Percentiles rank a stretch among this genome's conserved stretches.
Evolutionary conservation across 2,113 vertebrate species (phyloP).

Genomic region (Brachyhypopomus gauderio): DNA sequence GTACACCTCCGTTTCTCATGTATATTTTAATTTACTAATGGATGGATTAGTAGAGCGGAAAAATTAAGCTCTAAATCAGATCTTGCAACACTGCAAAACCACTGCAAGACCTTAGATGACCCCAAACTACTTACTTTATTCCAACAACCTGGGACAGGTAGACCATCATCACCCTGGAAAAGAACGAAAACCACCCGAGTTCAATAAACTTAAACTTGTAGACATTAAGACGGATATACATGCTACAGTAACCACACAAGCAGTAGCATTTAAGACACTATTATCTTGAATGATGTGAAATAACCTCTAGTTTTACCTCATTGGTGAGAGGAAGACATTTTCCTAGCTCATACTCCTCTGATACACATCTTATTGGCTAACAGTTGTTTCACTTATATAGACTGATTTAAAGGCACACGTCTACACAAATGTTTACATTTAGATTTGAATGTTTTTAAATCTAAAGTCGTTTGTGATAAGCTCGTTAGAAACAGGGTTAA

Average conservation of each 20-base stretch:
- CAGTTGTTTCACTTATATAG: too few species aligned
- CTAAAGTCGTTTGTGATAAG: background rate
- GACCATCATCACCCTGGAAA: constrained; percentile 76
- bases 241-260: background rate
- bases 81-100: constrained; percentile 1
- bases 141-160: constrained; percentile 80
- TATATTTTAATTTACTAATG: background rate
- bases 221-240: background rate
- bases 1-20: constrained; percentile 17
- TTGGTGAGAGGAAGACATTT: too few species aligned
- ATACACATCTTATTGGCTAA: too few species aligned
- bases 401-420: too few species aligned
- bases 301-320: too few species aligned
- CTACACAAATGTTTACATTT: background rate
- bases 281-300: background rate
- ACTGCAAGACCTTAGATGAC: constrained; percentile 17
- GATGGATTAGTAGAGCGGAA: constrained; percentile 15
- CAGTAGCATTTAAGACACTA: background rate
- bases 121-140: constrained; percentile 75
- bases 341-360: too few species aligned
- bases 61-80: background rate
- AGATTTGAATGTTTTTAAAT: too few species aligned
- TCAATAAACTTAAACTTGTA: background rate
- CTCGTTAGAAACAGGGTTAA: background rate
- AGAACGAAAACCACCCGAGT: background rate